Base-by-base conservation (phyloP, 2,888 invertebrate genomes). In the Cephus sareptanus region DNA sequence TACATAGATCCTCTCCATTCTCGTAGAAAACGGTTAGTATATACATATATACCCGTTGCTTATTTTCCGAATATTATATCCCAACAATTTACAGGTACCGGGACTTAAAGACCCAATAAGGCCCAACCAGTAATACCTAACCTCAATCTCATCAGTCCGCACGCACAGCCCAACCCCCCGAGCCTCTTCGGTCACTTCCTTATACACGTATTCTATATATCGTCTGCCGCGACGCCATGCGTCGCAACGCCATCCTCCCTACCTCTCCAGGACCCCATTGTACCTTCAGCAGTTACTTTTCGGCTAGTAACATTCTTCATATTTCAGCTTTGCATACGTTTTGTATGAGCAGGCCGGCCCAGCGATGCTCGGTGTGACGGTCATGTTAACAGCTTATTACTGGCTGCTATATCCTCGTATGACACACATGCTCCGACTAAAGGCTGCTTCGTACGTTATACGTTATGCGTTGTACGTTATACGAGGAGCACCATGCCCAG, bases 351-450 rank as follows among this genome's bases (percentile, higher is more conserved):
- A 56, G 56, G 9, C 56, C 23, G 23, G 23, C 56, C 56, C 56
- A 23, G 56, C 56, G 56, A 56, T 75, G 40, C 77, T 79, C 80
- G 80, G 80, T 81, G 82, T 79, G 83, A 79, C 83, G 81, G 77
- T 83, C 81, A 77, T 82, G 83, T 84, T 82, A 82, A 83, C 83
- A 83, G 79, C 81, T 83, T 83, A 82, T 84, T 83, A 83, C 81
- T 82, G 81, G 56, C 56, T 56, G 56, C 56, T 56, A 56, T 56
- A 56, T 56, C 77, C 77, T 56, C 69, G 69, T 77, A 78, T 81
- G 82, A 82, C 80, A 78, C 74, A 56, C 56, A 56, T 56, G 56
- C 56, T 56, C 23, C 23, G 56, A 56, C 56, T 23, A 56, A 56
- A 56, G 23, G 56, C 56, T 56, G 56, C 56, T 56, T 56, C 23